Percentiles rank a stretch among this genome's conserved stretches.
Conservation (phyloP, 2,888 invertebrate genomes). For the Epistrophe eligans region DNA sequence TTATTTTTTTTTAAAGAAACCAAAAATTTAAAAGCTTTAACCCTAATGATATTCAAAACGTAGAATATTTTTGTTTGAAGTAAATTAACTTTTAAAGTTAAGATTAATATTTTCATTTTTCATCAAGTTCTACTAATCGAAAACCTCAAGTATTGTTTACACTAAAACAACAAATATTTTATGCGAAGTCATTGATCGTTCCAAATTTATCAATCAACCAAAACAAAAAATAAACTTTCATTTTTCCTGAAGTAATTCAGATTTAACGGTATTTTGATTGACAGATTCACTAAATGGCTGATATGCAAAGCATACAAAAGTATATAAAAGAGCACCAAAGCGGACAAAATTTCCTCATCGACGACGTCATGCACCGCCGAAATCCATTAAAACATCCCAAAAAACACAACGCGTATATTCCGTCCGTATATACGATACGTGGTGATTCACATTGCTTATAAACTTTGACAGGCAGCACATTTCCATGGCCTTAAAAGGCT, state of each 20-base stretch:
- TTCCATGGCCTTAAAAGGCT: constrained; percentile 70
- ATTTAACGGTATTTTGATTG: constrained; percentile 65
- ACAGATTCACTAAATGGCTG: constrained; percentile 58
- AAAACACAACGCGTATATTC: background rate
- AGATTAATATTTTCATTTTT: no score
- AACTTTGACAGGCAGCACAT: constrained; percentile 53
- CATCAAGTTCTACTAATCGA: no score
- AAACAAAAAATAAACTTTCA: constrained; percentile 58
- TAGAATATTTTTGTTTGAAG: no score
- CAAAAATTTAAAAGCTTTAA: no score
- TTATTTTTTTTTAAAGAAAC: no score
- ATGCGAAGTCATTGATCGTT: constrained; percentile 32
- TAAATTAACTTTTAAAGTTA: no score
- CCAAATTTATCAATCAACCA: constrained; percentile 42
- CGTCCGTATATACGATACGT: background rate
- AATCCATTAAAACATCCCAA: constrained; percentile 66
- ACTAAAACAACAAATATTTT: background rate
- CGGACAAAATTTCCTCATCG: constrained; percentile 47
- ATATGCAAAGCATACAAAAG: constrained; percentile 53
- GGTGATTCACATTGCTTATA: constrained; percentile 20
- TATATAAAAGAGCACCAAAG: constrained; percentile 23
- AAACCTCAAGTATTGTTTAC: background rate
- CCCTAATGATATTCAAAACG: no score
- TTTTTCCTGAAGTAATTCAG: constrained; percentile 61
- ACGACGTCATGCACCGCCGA: constrained; percentile 35